Evolutionary conservation across 2,888 invertebrate genomes (phyloP), one percentile per base, ranked within the genome.

Genomic region (Nomada fabriciana): DNA sequence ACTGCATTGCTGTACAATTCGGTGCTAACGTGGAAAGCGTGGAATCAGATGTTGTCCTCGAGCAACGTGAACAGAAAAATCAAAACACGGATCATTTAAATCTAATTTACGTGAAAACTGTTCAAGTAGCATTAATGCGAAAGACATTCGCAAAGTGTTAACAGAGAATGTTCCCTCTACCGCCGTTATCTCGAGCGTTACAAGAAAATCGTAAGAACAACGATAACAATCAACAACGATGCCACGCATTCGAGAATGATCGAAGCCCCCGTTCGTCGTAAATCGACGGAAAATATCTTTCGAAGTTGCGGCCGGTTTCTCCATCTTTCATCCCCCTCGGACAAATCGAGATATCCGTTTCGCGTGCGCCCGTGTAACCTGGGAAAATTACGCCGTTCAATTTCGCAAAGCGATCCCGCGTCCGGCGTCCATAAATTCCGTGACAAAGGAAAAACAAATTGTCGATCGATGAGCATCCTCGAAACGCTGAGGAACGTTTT

Each of bases 361-460:
- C 36, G 43, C 47, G 50, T 36, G 55, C 20, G 68, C 23, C 15
- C 81, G 80, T 79, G 80, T 76, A 77, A 50, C 11, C 52, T 0
- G 76, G 83, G 85, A 85, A 87, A 88, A 88, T 85, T 86, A 82
- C 86, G 79, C 36, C 86, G 89, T 90, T 88, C 86, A 91, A 91
- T 91, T 86, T 83, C 85, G 85, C 84, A 89, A 83, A 91, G 91
- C 90, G 91, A 86, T 85, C 67, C 79, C 18, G 47, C 20, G 42
- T 67, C 70, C 73, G 73, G 10, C 55, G 71, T 80, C 86, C 87
- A 85, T 89, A 89, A 88, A 89, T 90, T 90, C 86, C 75, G 47
- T 53, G 65, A 75, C 61, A 60, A 70, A 78, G 59, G 79, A 86
- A 82, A 88, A 90, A 87, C 87, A 87, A 88, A 87, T 11, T 86